Base-by-base conservation (phyloP, 1,140 invertebrate species). In the Aphaenogaster floridana region DNA sequence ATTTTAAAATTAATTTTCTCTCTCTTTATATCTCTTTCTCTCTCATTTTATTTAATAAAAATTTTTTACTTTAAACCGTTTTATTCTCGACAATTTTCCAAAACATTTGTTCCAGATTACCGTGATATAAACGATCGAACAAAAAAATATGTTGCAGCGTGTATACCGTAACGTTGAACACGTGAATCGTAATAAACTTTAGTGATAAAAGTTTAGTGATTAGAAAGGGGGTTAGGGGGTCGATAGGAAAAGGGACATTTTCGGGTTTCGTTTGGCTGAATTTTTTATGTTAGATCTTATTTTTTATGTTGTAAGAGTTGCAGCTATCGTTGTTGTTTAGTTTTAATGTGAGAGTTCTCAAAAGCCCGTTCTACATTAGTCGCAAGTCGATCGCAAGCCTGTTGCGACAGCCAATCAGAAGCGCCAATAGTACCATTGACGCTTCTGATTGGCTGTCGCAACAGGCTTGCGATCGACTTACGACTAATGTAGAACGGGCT, bases 151-250 rank as follows among this genome's bases (percentile, higher is more conserved):
- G 15, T 34, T 28, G 48, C 48, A 54, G 36, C 48, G 45, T 54
- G 45, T 68, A 80, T 21, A 28, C 11, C 7, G 28, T 50, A 50
- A 74, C 69, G 17, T 11, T 34, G 7, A 48, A 45, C n/a, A 4
- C 48, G 66, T 21, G 54, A 61, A 34, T 36, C 5, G 28, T 28
- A 21, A 74, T 39, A 50, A 74, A 84, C 13, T 84, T 63, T 48
- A 21, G 45, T 61, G 42, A 45, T 61, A 61, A 57, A 72, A 28
- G 28, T 28, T 28, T 28, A 28, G 28, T 28, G 28, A 28, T 28
- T 28, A 45, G 42, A 45, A 45, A 45, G 3, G 3, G 3, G 42
- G 28, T 28, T 28, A 45, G 42, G 42, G 42, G 42, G 42, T 45
- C 28, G 28, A 28, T 28, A 28, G 28, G 3, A 7, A 7, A 7